Conservation (phyloP, 2,888 invertebrate species). For the Cheilosia soror region DNA sequence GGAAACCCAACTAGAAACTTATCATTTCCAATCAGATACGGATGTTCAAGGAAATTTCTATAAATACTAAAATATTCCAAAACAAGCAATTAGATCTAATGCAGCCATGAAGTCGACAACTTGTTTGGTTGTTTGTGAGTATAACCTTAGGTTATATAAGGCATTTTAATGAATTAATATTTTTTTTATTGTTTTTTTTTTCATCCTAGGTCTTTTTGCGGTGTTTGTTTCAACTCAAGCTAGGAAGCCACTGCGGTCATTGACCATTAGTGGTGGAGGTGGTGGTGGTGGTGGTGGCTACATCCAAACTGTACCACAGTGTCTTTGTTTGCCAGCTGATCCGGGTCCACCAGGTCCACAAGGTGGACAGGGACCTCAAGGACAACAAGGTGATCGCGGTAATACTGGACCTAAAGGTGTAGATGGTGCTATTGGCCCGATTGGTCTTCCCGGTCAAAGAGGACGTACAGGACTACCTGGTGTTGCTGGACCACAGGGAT, state of each 20-base stretch:
- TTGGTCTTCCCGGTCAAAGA: conserved; percentile 32
- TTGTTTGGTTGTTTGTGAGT: conserved; percentile 58
- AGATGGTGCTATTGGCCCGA: conserved; percentile 40
- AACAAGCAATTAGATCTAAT: conserved; percentile 29
- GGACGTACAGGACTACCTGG: conserved; percentile 56
- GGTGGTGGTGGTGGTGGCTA: conserved; percentile 5
- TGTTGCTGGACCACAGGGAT: conserved; percentile 19
- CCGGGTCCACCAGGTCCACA: conserved; percentile 33
- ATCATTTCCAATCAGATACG: neutral
- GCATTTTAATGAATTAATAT: neutral
- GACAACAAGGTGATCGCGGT: conserved; percentile 45
- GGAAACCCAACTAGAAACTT: neutral
- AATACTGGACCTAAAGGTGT: conserved; percentile 33
- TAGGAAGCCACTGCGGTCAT: conserved; percentile 32
- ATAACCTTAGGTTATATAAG: neutral
- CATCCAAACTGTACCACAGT: conserved; percentile 18
- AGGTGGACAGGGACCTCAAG: conserved; percentile 30
- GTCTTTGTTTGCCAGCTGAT: conserved; percentile 45
- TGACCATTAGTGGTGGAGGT: conserved; percentile 17
- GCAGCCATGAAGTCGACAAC: conserved; percentile 55
- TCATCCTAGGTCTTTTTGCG: conserved; percentile 36
- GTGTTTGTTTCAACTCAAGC: conserved; percentile 33
- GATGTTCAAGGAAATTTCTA: conserved; percentile 12
- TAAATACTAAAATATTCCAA: conserved; percentile 32
- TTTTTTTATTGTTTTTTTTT: neutral